phyloP scores from a whole-genome alignment of 2,797 vertebrate genomes.

The Sarcophilus harrisii region DNA sequence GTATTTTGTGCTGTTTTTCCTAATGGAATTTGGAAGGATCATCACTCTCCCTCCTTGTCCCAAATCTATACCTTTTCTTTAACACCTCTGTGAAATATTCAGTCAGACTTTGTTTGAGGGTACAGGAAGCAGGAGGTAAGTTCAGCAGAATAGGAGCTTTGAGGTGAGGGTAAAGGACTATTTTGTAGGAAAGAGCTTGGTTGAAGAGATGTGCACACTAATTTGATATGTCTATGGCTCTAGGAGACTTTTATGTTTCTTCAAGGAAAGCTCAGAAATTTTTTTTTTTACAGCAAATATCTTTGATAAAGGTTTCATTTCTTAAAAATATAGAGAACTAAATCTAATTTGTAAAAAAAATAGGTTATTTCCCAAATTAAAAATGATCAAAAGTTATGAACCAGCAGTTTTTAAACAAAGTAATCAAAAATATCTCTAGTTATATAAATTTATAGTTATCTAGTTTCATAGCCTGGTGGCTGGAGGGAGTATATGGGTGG shows the following conservation, averaged over 20 bases:
- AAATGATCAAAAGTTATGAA: too few species aligned
- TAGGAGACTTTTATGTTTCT: too few species aligned
- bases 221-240: background rate
- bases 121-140: background rate
- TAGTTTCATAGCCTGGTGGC: background rate
- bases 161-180: background rate
- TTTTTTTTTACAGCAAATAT: too few species aligned
- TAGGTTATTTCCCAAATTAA: too few species aligned
- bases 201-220: background rate
- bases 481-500: background rate
- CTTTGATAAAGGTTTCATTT: too few species aligned
- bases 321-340: too few species aligned
- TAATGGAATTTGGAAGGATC: background rate
- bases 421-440: too few species aligned
- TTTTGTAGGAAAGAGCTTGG: background rate
- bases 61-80: conserved; percentile 33
- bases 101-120: background rate
- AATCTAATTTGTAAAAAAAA: too few species aligned
- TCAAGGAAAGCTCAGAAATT: too few species aligned
- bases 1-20: conserved; percentile 33
- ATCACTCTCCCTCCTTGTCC: conserved; percentile 73
- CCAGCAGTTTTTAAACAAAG: too few species aligned
- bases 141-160: too few species aligned
- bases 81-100: background rate
- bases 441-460: too few species aligned